phyloP scores from a whole-genome alignment of 2,888 invertebrate species.

The Invenusta paracnida region DNA sequence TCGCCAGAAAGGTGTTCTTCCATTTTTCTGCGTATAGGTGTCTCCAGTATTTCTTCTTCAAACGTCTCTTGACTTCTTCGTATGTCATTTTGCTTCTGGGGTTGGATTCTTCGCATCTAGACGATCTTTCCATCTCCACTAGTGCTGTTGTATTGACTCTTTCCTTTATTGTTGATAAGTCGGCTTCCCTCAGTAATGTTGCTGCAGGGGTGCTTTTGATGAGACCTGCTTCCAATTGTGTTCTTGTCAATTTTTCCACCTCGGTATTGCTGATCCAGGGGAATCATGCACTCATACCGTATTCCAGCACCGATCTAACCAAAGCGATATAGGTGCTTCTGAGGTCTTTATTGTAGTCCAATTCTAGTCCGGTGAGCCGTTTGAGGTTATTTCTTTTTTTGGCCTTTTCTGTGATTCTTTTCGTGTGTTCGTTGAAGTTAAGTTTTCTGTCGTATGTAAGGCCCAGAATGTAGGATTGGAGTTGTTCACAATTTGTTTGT shows the following conservation, averaged over 20 bases:
- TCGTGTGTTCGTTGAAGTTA: background rate
- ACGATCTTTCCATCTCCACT: too few relatives aligned
- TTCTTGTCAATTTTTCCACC: background rate
- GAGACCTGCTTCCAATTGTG: background rate
- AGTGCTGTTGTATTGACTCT: too few relatives aligned
- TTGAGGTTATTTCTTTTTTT: background rate
- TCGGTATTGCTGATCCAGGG: background rate
- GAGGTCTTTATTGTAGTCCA: background rate
- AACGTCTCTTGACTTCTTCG: background rate
- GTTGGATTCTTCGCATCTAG: constrained; percentile 1
- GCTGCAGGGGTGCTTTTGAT: background rate
- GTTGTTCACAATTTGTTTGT: background rate
- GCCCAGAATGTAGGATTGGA: background rate
- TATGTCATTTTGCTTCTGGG: background rate
- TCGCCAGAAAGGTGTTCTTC: background rate
- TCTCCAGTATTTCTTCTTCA: background rate
- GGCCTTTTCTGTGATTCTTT: background rate
- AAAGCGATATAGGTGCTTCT: background rate
- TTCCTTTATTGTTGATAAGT: background rate
- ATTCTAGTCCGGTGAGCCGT: background rate
- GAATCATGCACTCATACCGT: background rate
- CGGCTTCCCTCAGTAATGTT: background rate
- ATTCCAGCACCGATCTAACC: background rate
- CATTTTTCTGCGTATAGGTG: background rate
- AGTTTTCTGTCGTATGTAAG: background rate